Conservation (phyloP, 2,888 invertebrate species). For the Busseola fusca region DNA sequence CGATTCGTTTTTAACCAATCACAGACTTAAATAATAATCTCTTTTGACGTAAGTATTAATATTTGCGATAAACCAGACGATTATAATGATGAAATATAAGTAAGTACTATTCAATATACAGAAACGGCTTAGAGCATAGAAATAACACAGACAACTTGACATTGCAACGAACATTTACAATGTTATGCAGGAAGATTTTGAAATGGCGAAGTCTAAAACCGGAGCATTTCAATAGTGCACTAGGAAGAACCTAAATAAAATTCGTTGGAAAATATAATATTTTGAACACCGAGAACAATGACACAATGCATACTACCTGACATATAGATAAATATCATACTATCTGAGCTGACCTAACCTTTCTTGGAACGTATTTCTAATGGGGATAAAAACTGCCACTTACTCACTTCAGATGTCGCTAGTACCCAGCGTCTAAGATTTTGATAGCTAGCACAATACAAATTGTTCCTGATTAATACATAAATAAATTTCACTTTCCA, state of each 20-base stretch:
- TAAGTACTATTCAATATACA: conserved; percentile 79
- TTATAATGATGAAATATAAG: conserved; percentile 61
- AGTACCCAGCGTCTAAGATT: neutral
- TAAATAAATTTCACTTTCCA: neutral
- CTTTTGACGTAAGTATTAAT: conserved; percentile 48
- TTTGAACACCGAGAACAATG: neutral
- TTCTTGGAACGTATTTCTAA: conserved; percentile 17
- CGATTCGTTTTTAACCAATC: conserved; percentile 64
- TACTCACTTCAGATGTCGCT: neutral
- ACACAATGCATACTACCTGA: neutral
- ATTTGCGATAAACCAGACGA: conserved; percentile 45
- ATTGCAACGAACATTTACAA: conserved; percentile 17
- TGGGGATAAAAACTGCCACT: neutral
- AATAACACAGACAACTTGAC: conserved; percentile 38
- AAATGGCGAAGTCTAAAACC: neutral
- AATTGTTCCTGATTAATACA: too few species aligned
- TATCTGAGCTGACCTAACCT: neutral
- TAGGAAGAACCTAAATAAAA: neutral
- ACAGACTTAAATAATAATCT: conserved; percentile 65
- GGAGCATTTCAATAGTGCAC: neutral
- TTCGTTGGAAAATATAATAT: conserved; percentile 9
- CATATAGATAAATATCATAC: neutral
- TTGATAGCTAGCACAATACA: neutral
- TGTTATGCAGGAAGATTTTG: neutral
- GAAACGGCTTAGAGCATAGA: conserved; percentile 49